Conservation (phyloP, 2,113 vertebrate genomes). For the Podocnemis expansa region DNA sequence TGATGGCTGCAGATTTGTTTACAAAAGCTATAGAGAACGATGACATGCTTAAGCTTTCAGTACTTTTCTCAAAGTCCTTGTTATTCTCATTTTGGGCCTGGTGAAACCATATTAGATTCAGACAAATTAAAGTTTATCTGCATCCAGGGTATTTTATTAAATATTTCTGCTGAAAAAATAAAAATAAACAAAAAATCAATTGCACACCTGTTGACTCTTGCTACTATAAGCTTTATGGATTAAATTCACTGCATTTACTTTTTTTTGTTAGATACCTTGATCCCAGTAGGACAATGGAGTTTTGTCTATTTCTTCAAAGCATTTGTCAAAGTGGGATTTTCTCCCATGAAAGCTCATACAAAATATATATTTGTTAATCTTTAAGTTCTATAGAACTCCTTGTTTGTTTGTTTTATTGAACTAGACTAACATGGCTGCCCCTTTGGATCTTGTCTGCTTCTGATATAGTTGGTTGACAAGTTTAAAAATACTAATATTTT, state of each 20-base stretch:
- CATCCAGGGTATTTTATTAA: neutral
- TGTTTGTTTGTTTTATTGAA: too few relatives aligned
- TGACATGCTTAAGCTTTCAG: slow-evolving; percentile 35
- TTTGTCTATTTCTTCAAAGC: too few relatives aligned
- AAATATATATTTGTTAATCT: too few relatives aligned
- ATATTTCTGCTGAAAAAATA: neutral
- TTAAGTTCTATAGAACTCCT: too few relatives aligned
- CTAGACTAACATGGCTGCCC: too few relatives aligned
- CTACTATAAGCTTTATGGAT: neutral
- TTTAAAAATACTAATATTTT: neutral
- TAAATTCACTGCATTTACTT: neutral
- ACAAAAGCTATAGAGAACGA: slow-evolving; percentile 35
- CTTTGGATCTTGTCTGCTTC: neutral
- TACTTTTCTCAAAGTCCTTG: neutral
- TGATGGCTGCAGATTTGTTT: slow-evolving; percentile 8
- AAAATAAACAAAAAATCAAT: neutral
- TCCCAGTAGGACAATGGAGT: neutral
- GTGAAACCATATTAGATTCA: slow-evolving; percentile 15
- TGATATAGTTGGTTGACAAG: neutral
- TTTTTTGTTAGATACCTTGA: neutral
- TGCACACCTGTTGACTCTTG: neutral
- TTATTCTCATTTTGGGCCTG: slow-evolving; percentile 8
- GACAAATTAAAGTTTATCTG: neutral
- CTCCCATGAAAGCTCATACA: too few relatives aligned
- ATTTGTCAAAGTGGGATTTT: too few relatives aligned